Evolutionary conservation across 2,113 vertebrate genomes (phyloP), one percentile per base, ranked within the genome.

Genomic region (Channa maculata): DNA sequence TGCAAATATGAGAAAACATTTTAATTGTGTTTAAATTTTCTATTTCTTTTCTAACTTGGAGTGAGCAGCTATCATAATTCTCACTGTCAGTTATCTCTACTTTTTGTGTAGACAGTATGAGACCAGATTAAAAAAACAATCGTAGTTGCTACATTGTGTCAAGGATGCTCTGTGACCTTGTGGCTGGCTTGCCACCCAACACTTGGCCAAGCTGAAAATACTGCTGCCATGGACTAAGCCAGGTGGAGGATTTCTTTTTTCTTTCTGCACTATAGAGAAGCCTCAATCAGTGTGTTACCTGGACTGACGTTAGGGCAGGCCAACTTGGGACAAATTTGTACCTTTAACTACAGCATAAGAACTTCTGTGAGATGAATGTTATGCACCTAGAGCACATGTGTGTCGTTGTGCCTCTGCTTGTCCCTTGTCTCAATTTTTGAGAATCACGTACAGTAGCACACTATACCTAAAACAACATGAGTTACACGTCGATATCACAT

Each of bases 161-260:
- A 73, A 73, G 55, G 14, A 66, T 46, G 34, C 37, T 67, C 43
- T 46, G 2, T 51, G 71, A 74, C 71, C 46, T 80, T 73, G 24
- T 24, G 57, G 12, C 33, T 74, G 57, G 33, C 58, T 33, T 62
- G 39, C 37, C 44, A 58, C 5, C 4, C 63, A 38, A 33, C 57
- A 38, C 44, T 67, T 62, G 63, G 77, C 43, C 37, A 44, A 72
- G 43, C 49, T 66, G 49, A 54, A 48, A 46, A 49, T 49, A 12
- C 24, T 33, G 15, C 49, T 65, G 48, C 65, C 60, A 65, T 11
- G 37, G 54, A 65, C 24, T 70, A 60, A 75, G 54, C 48, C 53
- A 51, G 38, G 44, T 63, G 36, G 5, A 64, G 50, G 6, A 33
- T 52, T 52, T 49, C 2, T 39, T 39, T 36, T 10, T n/a, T 44